phyloP scores from a whole-genome alignment of 2,888 invertebrate species.

The Oscheius sp. region DNA sequence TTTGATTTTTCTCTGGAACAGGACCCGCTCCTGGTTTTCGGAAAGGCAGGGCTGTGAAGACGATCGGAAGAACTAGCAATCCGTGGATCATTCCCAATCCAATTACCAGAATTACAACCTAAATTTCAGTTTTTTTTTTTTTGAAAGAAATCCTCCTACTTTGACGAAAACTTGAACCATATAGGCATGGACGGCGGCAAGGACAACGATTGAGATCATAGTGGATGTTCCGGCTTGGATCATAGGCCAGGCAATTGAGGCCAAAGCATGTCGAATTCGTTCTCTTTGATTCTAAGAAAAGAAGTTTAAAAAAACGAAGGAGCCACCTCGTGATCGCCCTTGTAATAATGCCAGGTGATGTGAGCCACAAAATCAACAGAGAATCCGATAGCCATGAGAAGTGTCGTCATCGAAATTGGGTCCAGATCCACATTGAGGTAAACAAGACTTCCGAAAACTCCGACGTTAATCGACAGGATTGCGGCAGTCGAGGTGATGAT shows the following conservation, averaged over 20 bases:
- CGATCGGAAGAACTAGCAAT: slow-evolving; percentile 65
- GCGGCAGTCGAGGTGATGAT: slow-evolving; percentile 63
- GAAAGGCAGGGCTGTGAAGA: slow-evolving; percentile 64
- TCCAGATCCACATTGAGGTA: slow-evolving; percentile 67
- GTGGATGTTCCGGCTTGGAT: slow-evolving; percentile 68
- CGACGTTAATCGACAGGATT: slow-evolving; percentile 67
- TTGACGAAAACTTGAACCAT: slow-evolving; percentile 68
- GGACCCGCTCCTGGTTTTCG: slow-evolving; percentile 39
- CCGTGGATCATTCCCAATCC: slow-evolving; percentile 67
- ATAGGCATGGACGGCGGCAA: slow-evolving; percentile 66
- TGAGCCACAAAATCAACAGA: slow-evolving; percentile 69
- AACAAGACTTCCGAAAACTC: slow-evolving; percentile 65
- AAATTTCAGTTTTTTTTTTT: neutral
- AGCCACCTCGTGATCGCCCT: slow-evolving; percentile 61
- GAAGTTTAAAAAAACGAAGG: neutral
- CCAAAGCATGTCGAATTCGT: slow-evolving; percentile 64
- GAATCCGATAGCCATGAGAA: slow-evolving; percentile 68
- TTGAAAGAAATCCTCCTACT: slow-evolving; percentile 25
- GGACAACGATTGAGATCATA: slow-evolving; percentile 58
- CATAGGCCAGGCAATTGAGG: slow-evolving; percentile 70
- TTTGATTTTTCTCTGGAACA: slow-evolving; percentile 10
- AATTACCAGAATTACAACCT: slow-evolving; percentile 67
- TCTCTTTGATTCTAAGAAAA: slow-evolving; percentile 53
- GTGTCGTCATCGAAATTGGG: slow-evolving; percentile 66
- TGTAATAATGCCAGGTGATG: slow-evolving; percentile 69